Conservation (phyloP, 2,888 invertebrate genomes). For the Charanyca ferruginea region DNA sequence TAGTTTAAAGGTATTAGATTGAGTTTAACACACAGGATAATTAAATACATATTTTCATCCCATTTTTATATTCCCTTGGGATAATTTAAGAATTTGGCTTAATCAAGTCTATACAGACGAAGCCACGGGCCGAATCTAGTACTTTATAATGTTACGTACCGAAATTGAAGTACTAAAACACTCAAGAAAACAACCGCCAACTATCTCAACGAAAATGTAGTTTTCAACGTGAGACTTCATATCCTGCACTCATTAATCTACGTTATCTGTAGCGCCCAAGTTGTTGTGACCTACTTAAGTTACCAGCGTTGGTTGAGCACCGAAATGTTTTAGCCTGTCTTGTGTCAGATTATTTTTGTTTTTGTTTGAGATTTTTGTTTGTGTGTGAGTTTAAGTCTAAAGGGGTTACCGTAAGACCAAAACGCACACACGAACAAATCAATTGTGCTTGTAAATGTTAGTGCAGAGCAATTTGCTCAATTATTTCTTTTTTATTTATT, state of each 20-base stretch:
- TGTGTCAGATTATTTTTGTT: constrained; percentile 61
- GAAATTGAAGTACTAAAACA: constrained; percentile 12
- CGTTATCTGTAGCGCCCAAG: constrained; percentile 60
- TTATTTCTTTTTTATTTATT: too few relatives aligned
- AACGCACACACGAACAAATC: neutral
- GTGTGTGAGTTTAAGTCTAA: constrained; percentile 11
- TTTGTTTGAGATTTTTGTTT: constrained; percentile 32
- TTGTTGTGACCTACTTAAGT: constrained; percentile 59
- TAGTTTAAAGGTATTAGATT: too few relatives aligned
- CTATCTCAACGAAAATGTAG: constrained; percentile 55
- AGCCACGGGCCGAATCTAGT: neutral
- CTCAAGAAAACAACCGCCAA: constrained; percentile 21
- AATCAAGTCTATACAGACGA: too few relatives aligned
- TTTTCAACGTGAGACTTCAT: constrained; percentile 61
- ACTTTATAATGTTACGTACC: constrained; percentile 2
- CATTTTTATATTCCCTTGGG: too few relatives aligned
- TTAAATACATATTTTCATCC: too few relatives aligned
- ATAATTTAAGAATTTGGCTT: too few relatives aligned
- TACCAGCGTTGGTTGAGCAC: constrained; percentile 29
- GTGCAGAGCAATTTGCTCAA: too few relatives aligned
- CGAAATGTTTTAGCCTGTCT: constrained; percentile 54
- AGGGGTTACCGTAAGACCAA: neutral
- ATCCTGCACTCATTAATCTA: constrained; percentile 62
- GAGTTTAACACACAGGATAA: too few relatives aligned
- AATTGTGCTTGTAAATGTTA: too few relatives aligned